Percentiles rank a stretch among this genome's conserved stretches.
Conservation (phyloP, 1,140 invertebrate genomes). For the Drosophila hydei region DNA sequence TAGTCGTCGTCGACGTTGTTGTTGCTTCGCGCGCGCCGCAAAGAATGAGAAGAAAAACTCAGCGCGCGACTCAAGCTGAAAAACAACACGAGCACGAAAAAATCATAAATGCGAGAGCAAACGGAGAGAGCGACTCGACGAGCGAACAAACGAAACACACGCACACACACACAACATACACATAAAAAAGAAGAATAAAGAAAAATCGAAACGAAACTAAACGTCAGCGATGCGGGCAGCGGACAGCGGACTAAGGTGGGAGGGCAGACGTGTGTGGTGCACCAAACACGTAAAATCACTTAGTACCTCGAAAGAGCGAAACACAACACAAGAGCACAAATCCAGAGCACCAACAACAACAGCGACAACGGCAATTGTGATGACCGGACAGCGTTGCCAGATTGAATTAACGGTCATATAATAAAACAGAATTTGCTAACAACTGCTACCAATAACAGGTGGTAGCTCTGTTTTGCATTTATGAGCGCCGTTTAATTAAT, state of each 20-base stretch:
- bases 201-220: constrained; percentile 54
- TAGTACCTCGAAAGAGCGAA: constrained; percentile 58
- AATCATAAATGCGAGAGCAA: constrained; percentile 52
- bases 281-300: constrained; percentile 83
- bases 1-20: constrained; percentile 54
- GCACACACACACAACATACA: constrained; percentile 1
- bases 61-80: constrained; percentile 62
- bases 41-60: constrained; percentile 78
- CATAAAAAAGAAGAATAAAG: constrained; percentile 33
- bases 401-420: constrained; percentile 38
- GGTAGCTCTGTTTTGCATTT: constrained; percentile 32
- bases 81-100: constrained; percentile 70
- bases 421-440: constrained; percentile 20
- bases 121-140: constrained; percentile 23
- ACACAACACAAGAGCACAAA: constrained; percentile 30
- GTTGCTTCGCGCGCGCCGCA: constrained; percentile 69
- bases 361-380: constrained; percentile 6
- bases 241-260: constrained; percentile 4
- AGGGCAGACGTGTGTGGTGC: constrained; percentile 63
- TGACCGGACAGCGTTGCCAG: constrained; percentile 42
- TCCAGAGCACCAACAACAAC: constrained; percentile 41
- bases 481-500: constrained; percentile 8
- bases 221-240: constrained; percentile 22
- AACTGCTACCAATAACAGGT: constrained; percentile 49
- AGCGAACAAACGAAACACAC: constrained; percentile 18